These are phyloP conservation scores for Tipula unca DNA, from an alignment of 2,888 invertebrate species.

Conservation along the genomic window DNA sequence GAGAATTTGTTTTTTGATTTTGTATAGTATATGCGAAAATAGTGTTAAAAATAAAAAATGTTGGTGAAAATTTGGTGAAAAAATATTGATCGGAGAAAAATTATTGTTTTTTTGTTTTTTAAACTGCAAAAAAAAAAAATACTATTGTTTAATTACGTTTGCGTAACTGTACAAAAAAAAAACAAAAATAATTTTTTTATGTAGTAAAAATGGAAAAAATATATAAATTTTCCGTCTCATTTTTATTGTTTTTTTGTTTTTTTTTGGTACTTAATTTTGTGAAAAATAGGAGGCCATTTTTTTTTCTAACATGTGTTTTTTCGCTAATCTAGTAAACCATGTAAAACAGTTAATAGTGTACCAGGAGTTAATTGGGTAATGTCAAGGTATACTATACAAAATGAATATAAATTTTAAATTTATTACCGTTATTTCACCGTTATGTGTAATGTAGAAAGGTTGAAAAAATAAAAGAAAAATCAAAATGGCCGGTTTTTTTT, in stretches of 20 bases:
- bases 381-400: neutral
- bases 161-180: neutral
- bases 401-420: neutral
- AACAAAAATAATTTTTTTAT: neutral
- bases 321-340: neutral
- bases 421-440: neutral
- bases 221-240: neutral
- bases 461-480: neutral
- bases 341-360: neutral
- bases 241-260: neutral
- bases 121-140: neutral
- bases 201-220: neutral
- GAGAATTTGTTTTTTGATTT: neutral
- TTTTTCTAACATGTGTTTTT: neutral
- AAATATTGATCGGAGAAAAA: neutral
- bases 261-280: neutral
- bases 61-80: neutral
- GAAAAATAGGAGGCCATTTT: slow-evolving; percentile 2
- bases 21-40: neutral
- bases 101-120: no score
- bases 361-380: neutral
- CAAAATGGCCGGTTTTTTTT: neutral
- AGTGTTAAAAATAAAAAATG: neutral
- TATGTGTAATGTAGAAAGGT: neutral
- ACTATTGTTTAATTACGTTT: neutral